These are phyloP conservation scores for Ormyrus thymus DNA, from an alignment of 2,888 invertebrate genomes.

Conservation along the genomic window DNA sequence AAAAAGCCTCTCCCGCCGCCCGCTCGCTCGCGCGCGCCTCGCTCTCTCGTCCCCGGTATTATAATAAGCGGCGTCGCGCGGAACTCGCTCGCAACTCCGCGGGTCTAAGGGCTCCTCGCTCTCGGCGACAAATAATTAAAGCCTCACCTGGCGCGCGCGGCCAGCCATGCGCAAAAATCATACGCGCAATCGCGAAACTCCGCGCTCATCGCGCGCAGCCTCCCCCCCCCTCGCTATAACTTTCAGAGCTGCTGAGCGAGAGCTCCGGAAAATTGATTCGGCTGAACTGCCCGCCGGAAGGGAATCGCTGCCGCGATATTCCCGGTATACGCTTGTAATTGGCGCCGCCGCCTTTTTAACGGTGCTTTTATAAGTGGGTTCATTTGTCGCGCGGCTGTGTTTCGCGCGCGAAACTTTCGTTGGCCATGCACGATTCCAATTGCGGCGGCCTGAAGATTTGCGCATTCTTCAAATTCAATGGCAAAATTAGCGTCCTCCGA, in stretches of 20 bases:
- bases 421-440: no score
- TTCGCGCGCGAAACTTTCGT: no score
- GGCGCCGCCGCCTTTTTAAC: not conserved
- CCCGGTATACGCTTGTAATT: no score
- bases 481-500: no score
- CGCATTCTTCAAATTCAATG: no score
- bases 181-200: slow-evolving; percentile 69
- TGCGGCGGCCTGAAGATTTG: no score
- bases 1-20: no score
- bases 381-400: not conserved
- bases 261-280: slow-evolving; percentile 29
- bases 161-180: slow-evolving; percentile 72
- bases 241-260: not conserved
- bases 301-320: no score
- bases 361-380: not conserved
- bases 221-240: slow-evolving; percentile 19
- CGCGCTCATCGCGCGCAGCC: slow-evolving; percentile 42
- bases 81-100: not conserved
- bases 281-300: not conserved
- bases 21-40: no score
- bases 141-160: slow-evolving; percentile 57
- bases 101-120: not conserved
- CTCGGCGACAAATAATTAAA: slow-evolving; percentile 17
- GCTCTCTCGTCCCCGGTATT: no score
- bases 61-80: no score